phyloP scores from a whole-genome alignment of 2,113 vertebrate genomes.

The Percopsis transmontana region DNA sequence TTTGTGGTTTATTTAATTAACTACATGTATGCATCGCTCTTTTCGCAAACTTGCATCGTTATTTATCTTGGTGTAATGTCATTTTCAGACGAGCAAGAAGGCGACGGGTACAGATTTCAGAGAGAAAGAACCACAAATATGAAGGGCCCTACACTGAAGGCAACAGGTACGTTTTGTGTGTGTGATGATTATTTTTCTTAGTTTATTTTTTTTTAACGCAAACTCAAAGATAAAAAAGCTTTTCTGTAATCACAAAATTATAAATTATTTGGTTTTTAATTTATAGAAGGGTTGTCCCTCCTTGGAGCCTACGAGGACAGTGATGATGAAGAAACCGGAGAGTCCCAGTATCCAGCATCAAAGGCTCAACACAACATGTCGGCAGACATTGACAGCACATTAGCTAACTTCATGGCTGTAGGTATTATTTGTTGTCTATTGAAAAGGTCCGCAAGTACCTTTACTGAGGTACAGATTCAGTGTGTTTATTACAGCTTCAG shows the following conservation, averaged over 20 bases:
- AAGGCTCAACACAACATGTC: slow-evolving; percentile 81
- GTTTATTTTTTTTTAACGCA: no score
- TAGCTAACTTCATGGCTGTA: slow-evolving; percentile 96
- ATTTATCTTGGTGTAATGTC: slow-evolving; percentile 8
- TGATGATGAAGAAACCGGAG: slow-evolving; percentile 87
- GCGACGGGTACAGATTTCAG: slow-evolving; percentile 73
- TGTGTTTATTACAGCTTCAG: no score
- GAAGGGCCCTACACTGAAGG: slow-evolving; percentile 83
- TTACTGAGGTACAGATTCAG: no score
- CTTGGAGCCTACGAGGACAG: slow-evolving; percentile 96
- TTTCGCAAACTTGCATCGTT: neutral
- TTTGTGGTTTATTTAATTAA: no score
- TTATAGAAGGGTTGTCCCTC: slow-evolving; percentile 88
- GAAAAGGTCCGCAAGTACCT: no score
- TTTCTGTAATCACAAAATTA: neutral
- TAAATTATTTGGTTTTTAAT: neutral
- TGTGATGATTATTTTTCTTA: neutral
- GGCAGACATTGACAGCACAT: slow-evolving; percentile 91
- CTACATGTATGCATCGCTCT: neutral
- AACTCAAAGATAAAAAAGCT: neutral
- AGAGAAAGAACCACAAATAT: slow-evolving; percentile 71
- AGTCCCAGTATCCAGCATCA: slow-evolving; percentile 42
- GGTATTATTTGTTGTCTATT: slow-evolving; percentile 54
- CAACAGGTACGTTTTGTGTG: slow-evolving; percentile 80
- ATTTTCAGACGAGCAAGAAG: slow-evolving; percentile 84